phyloP scores from a whole-genome alignment of 2,113 vertebrate species.

The Pardalotus punctatus region DNA sequence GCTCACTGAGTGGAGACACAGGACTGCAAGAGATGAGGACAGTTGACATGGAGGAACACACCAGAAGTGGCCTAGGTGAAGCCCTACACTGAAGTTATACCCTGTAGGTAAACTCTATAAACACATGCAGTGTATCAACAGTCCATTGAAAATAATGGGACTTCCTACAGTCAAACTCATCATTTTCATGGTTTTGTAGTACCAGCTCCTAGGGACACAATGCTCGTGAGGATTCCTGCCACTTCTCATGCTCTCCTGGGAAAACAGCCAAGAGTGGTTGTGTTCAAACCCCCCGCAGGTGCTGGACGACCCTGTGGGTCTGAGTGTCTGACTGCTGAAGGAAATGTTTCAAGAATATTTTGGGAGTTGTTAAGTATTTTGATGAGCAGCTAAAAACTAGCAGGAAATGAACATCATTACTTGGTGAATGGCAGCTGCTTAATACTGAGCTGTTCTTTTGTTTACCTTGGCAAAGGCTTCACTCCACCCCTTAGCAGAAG shows the following conservation, averaged over 20 bases:
- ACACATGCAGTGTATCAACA: background rate
- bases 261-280: background rate
- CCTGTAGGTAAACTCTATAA: background rate
- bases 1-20: background rate
- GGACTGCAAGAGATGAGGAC: background rate
- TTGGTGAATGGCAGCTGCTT: background rate
- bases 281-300: background rate
- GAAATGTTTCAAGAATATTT: background rate
- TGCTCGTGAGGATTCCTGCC: background rate
- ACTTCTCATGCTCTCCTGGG: background rate
- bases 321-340: background rate
- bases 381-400: background rate
- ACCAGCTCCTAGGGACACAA: background rate
- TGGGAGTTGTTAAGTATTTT: background rate
- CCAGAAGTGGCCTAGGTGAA: background rate
- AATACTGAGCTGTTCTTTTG: background rate
- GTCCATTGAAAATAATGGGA: background rate
- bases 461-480: background rate
- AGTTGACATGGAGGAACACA: background rate
- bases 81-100: background rate
- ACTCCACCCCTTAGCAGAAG: background rate
- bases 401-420: background rate
- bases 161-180: background rate
- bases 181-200: accelerated
- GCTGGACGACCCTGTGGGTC: background rate